Evolutionary conservation across 2,113 vertebrate genomes (phyloP).

Genomic region (Xenopus borealis): DNA sequence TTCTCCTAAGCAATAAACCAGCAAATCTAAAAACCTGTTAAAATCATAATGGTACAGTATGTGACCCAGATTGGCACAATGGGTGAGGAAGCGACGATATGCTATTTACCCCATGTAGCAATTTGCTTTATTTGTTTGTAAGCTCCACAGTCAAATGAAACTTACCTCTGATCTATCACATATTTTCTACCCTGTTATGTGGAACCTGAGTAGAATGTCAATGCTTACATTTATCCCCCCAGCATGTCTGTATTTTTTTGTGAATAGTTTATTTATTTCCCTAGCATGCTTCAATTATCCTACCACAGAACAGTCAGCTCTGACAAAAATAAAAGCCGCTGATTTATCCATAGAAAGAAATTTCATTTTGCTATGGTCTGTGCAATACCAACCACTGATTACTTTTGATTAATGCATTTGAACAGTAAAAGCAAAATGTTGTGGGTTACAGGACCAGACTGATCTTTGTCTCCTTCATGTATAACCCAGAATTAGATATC

Average conservation of each 20-base stretch:
- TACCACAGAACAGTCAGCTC: constrained; percentile 7
- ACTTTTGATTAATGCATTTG: too few relatives aligned
- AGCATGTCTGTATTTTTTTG: background rate
- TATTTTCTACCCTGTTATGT: constrained; percentile 9
- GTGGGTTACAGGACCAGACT: too few relatives aligned
- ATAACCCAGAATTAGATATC: too few relatives aligned
- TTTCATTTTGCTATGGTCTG: background rate
- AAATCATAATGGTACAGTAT: too few relatives aligned
- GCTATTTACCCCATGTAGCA: background rate
- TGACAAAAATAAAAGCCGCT: background rate
- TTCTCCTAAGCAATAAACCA: too few relatives aligned
- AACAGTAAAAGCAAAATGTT: too few relatives aligned
- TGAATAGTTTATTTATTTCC: constrained; percentile 7
- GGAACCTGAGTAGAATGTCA: constrained; percentile 27
- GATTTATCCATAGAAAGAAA: background rate
- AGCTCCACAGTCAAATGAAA: constrained; percentile 13
- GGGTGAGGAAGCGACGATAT: too few relatives aligned
- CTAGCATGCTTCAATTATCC: background rate
- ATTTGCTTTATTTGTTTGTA: constrained; percentile 8
- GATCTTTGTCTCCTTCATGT: too few relatives aligned
- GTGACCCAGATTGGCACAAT: too few relatives aligned
- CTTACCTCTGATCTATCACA: constrained; percentile 2
- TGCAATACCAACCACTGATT: too few relatives aligned
- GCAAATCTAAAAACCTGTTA: too few relatives aligned
- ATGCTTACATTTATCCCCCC: constrained; percentile 20